phyloP scores from a whole-genome alignment of 2,113 vertebrate genomes.

The Crotophaga sulcirostris region DNA sequence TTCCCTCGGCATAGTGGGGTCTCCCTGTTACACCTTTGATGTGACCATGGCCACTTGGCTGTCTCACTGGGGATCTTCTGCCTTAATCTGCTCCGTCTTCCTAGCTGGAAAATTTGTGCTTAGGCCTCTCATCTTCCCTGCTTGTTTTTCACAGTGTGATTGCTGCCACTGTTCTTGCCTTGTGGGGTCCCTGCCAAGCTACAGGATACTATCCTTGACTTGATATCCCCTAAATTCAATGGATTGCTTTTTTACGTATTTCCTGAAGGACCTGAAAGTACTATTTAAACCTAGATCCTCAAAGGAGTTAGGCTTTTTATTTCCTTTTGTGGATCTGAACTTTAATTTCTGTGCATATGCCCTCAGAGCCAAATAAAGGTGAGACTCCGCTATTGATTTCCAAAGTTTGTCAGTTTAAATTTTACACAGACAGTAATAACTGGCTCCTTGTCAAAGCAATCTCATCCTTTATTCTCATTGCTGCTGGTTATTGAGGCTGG shows the following conservation, averaged over 20 bases:
- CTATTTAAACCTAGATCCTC: neutral
- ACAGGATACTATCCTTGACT: neutral
- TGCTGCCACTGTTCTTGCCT: neutral
- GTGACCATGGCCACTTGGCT: accelerated
- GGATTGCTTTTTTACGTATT: neutral
- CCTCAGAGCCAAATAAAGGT: accelerated
- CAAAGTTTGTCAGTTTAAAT: neutral
- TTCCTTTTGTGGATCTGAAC: neutral
- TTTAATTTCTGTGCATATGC: neutral
- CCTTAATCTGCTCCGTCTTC: neutral
- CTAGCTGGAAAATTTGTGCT: neutral
- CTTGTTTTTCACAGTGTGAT: neutral
- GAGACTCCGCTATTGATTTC: neutral
- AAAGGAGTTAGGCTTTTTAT: neutral
- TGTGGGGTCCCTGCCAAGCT: neutral
- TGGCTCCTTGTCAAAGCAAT: neutral
- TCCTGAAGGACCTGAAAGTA: neutral
- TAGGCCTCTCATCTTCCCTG: neutral
- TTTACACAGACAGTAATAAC: neutral
- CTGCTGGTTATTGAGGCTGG: neutral
- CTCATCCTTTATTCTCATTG: neutral
- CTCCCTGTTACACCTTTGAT: neutral
- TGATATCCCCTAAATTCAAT: neutral
- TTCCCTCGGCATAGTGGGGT: neutral
- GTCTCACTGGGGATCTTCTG: neutral